phyloP scores from a whole-genome alignment of 2,113 vertebrate species.

The Apteryx owenii region DNA sequence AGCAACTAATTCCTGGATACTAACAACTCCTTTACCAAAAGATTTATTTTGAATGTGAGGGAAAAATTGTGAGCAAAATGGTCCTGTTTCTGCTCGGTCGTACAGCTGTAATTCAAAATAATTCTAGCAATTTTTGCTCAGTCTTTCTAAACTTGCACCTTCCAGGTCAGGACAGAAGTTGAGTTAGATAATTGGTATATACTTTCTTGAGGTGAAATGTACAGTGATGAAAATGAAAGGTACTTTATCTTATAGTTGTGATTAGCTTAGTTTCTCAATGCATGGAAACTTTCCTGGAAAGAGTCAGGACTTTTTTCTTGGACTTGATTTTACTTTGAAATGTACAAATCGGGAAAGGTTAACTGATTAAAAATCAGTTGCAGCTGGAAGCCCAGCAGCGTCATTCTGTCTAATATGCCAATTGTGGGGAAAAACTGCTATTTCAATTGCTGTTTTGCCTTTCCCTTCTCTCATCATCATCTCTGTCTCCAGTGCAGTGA shows the following conservation, averaged over 20 bases:
- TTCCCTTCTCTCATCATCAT: not conserved
- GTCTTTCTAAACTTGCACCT: not conserved
- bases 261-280: not conserved
- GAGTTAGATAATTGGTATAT: not conserved
- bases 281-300: not conserved
- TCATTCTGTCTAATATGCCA: not conserved
- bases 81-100: not conserved
- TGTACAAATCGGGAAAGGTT: not conserved
- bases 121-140: not conserved
- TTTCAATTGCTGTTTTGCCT: not conserved
- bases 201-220: not conserved
- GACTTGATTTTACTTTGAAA: not conserved
- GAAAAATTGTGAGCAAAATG: not conserved
- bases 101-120: not conserved
- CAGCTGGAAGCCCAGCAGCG: not conserved
- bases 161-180: not conserved
- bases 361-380: not conserved
- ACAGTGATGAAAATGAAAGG: not conserved
- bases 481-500: not conserved
- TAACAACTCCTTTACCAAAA: not conserved
- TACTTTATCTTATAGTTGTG: not conserved
- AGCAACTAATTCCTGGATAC: not conserved
- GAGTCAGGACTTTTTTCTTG: not conserved
- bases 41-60: not conserved
- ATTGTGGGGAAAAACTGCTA: not conserved